These are phyloP conservation scores for Axinella damicornis DNA, from an alignment of 37 sponge, comb jelly and placozoan species.

Conservation along the genomic window DNA sequence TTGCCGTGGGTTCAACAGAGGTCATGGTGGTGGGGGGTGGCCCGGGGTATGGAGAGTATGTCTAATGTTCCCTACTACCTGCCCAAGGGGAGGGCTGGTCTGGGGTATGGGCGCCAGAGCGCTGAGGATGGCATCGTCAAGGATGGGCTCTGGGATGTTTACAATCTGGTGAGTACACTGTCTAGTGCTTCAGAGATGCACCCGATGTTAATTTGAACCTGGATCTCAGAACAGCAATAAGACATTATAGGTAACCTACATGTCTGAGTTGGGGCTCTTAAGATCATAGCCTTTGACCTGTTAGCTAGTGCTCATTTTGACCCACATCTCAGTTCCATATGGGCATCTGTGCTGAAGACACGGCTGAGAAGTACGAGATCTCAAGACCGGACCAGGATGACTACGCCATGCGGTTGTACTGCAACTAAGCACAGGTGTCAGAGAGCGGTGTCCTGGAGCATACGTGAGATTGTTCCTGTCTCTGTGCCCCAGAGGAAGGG, in stretches of 20 bases:
- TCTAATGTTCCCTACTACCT: slow-evolving; percentile 97
- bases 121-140: slow-evolving; percentile 93
- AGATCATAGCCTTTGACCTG: too few species aligned
- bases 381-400: slow-evolving; percentile 92
- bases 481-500: slow-evolving; percentile 83
- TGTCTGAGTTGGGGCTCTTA: too few species aligned
- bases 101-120: slow-evolving; percentile 81
- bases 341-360: slow-evolving; percentile 97
- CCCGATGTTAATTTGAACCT: too few species aligned
- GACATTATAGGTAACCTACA: too few species aligned
- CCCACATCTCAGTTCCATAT: slow-evolving; percentile 91
- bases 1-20: slow-evolving; percentile 90
- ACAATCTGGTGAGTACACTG: slow-evolving; percentile 88
- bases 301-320: too few species aligned
- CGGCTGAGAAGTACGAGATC: slow-evolving; percentile 79
- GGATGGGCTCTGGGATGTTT: slow-evolving; percentile 98
- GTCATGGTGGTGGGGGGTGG: slow-evolving; percentile 96
- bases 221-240: too few species aligned
- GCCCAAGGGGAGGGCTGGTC: slow-evolving; percentile 72
- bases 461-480: slow-evolving; percentile 88
- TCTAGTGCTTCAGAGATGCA: too few species aligned
- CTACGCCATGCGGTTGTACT: slow-evolving; percentile 91
- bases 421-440: slow-evolving; percentile 57
- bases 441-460: slow-evolving; percentile 65
- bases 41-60: slow-evolving; percentile 99